Base-by-base conservation (phyloP, 2,797 vertebrate genomes). In the Eupleurogrammus muticus region DNA sequence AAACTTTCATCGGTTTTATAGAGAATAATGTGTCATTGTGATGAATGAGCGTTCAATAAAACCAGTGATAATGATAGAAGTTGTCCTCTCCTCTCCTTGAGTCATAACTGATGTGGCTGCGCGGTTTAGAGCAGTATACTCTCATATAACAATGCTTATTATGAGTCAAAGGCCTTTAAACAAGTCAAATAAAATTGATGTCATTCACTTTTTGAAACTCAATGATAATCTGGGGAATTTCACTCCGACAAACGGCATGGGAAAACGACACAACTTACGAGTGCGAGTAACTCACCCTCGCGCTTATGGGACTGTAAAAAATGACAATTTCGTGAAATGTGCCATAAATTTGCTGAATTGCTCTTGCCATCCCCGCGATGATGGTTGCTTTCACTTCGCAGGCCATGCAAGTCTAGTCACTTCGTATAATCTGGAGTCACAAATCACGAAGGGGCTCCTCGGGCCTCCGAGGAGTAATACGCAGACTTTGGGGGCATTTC, bases 221-320 rank as follows among this genome's bases (percentile, higher is more conserved):
- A 72, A 89, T 76, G 88, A 85, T 87, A 88, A 92, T 91, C 91
- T 81, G 60, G 87, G 93, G 93, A 96, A 94, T 95, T 92, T 86
- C 89, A 93, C 93, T 94, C 93, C 94, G 90, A 89, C 95, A 95
- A 96, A 91, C 93, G 95, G 95, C 93, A 94, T 93, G 95, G 79
- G 77, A 91, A 94, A 91, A 84, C 64, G 89, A 84, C 93, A 94
- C 95, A 94, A 95, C 94, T 96, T 95, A 96, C 93, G 93, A 94
- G 91, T 90, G 93, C 85, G 82, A 96, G 95, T 95, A 96, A 96
- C 95, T 97, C 95, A 95, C 95, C 94, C 94, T 90, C 86, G 89
- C 93, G 94, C 96, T 97, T 96, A 97, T 96, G 94, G 96, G 95
- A 96, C 92, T 97, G 96, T 97, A 97, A 98, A 98, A 96, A 94